These are phyloP conservation scores for Thymelicus lineola DNA, from an alignment of 2,888 invertebrate genomes.

Conservation along the genomic window DNA sequence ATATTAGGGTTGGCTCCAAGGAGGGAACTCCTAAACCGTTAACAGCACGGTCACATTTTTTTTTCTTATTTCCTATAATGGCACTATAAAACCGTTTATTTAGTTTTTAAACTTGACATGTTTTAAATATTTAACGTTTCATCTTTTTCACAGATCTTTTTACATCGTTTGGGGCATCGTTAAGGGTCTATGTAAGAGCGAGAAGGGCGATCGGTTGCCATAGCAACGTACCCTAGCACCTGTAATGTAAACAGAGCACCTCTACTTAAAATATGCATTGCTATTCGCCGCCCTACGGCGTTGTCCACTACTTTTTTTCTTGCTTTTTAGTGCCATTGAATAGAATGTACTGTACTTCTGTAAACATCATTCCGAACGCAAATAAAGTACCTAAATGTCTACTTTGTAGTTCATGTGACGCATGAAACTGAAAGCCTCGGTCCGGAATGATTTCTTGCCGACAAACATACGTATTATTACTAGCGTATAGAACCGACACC, in stretches of 20 bases:
- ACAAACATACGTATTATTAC: too few relatives aligned
- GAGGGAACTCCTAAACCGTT: too few relatives aligned
- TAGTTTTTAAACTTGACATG: too few relatives aligned
- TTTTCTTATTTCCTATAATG: too few relatives aligned
- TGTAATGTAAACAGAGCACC: constrained; percentile 44
- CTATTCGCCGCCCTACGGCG: constrained; percentile 21
- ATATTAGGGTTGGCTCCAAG: too few relatives aligned
- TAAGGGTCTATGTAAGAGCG: neutral
- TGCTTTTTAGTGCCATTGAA: constrained; percentile 15
- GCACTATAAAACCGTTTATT: too few relatives aligned
- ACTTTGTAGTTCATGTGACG: neutral
- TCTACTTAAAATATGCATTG: constrained; percentile 32
- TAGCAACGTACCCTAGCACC: constrained; percentile 42
- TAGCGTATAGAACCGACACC: too few relatives aligned
- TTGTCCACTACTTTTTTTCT: constrained; percentile 7
- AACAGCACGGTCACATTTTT: too few relatives aligned
- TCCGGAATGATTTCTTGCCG: too few relatives aligned
- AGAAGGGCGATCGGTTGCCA: constrained; percentile 43
- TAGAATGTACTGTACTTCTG: constrained; percentile 4
- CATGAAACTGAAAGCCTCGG: too few relatives aligned
- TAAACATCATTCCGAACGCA: constrained; percentile 7
- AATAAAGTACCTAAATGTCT: neutral
- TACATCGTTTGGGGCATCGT: neutral
- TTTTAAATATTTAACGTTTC: too few relatives aligned
- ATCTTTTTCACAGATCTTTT: too few relatives aligned